Percentiles rank a stretch among this genome's conserved stretches.
Conservation (phyloP, 2,113 vertebrate genomes). For the Solea solea region DNA sequence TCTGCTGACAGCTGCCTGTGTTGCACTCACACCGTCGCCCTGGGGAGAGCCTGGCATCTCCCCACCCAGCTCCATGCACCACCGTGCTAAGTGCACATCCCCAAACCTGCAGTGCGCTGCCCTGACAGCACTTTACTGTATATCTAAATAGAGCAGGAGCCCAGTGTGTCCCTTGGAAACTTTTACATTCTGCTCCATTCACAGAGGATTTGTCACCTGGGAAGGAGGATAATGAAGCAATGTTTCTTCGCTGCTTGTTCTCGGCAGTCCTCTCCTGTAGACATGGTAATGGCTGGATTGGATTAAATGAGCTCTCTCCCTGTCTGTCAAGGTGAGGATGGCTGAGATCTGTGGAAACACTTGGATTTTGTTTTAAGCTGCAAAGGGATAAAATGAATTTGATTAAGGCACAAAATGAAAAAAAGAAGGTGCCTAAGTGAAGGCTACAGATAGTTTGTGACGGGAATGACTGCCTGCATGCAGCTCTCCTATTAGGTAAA, state of each 20-base stretch:
- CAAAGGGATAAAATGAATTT: conserved; percentile 48
- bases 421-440: conserved; percentile 7
- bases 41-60: conserved; percentile 82
- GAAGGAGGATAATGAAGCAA: conserved; percentile 72
- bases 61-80: conserved; percentile 70
- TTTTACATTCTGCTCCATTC: conserved; percentile 75
- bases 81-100: conserved; percentile 65
- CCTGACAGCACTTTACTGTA: conserved; percentile 75
- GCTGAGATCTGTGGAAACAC: conserved; percentile 49
- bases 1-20: conserved; percentile 94
- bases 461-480: no score
- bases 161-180: conserved; percentile 67
- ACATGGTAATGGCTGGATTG: conserved; percentile 71
- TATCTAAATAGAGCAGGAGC: conserved; percentile 74
- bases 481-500: no score
- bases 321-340: conserved; percentile 59
- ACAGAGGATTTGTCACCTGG: conserved; percentile 76
- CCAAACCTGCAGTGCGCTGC: conserved; percentile 51
- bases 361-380: conserved; percentile 54
- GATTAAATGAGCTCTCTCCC: conserved; percentile 72
- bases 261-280: conserved; percentile 60
- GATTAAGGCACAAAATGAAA: conserved; percentile 24
- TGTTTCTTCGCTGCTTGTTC: conserved; percentile 62
- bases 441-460: conserved; percentile 12
- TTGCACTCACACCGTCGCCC: conserved; percentile 83